phyloP scores from a whole-genome alignment of 2,113 vertebrate species.

The Grallaria varia region DNA sequence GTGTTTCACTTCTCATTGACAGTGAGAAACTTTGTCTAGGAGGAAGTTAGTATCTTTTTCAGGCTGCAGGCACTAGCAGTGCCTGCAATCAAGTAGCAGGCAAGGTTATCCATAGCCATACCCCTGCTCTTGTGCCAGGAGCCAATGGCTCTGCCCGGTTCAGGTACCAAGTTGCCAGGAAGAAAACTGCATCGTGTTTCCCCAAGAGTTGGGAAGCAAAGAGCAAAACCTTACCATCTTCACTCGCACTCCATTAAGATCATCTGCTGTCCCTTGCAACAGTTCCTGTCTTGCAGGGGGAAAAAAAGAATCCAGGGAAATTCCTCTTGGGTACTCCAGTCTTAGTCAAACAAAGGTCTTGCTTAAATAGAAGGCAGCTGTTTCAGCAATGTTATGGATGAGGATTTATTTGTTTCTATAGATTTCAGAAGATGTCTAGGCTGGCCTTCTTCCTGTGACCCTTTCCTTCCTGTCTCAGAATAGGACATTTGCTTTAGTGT shows the following conservation, averaged over 20 bases:
- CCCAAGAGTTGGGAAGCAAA: background rate
- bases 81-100: background rate
- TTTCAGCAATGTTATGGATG: background rate
- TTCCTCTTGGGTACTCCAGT: background rate
- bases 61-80: background rate
- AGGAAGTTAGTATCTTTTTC: background rate
- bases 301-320: background rate
- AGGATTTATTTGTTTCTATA: background rate
- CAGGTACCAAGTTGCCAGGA: background rate
- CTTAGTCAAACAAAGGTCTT: background rate
- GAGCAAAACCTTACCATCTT: background rate
- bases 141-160: background rate
- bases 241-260: background rate
- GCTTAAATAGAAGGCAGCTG: background rate
- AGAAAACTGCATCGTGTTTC: background rate
- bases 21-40: background rate
- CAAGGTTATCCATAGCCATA: background rate
- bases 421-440: background rate
- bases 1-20: background rate
- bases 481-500: background rate
- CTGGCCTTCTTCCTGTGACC: background rate
- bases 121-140: background rate
- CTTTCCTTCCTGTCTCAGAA: background rate
- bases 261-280: background rate
- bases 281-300: background rate